Base-by-base conservation (phyloP, 1,140 invertebrate species). In the Chymomyza costata region DNA sequence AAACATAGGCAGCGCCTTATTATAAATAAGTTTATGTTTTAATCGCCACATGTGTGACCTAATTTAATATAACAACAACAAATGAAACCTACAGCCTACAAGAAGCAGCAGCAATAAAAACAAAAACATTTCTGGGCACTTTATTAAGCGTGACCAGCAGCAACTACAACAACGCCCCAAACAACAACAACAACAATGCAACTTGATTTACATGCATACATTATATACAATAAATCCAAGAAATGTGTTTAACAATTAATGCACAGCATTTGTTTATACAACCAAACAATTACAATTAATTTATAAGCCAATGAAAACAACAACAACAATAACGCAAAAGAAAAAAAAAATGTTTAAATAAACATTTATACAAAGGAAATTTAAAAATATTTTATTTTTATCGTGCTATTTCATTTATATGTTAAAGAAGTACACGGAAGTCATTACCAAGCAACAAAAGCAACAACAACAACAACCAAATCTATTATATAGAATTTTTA, bases 1-100 rank as follows among this genome's bases (percentile, higher is more conserved):
- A n/a, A n/a, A n/a, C n/a, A n/a, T n/a, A n/a, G n/a, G n/a, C n/a
- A n/a, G n/a, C n/a, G n/a, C n/a, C n/a, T n/a, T n/a, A n/a, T n/a
- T n/a, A n/a, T n/a, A 45, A 47, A 69, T 65, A 67, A 60, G 65
- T 76, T 76, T 70, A 50, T 48, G 66, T 59, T 58, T 76, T 80
- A 78, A 78, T 78, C 71, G 66, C 71, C 66, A 60, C 71, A 76
- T 78, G 71, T 70, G 71, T 78, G 71, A 78, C 71, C 71, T 44
- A 78, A 50, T 76, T 78, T 64, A 55, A 44, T 31, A 39, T 56
- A 25, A 31, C 57, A 57, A 19, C 30, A 65, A 68, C 46, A 47
- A 32, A 13, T 18, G 40, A 50, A 8, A 35, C 30, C 28, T 13
- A 13, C 16, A 55, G 47, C 21, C n/a, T n/a, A n/a, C n/a, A n/a